These are phyloP conservation scores for Andrena marginata DNA, from an alignment of 2,888 invertebrate species.

Conservation along the genomic window DNA sequence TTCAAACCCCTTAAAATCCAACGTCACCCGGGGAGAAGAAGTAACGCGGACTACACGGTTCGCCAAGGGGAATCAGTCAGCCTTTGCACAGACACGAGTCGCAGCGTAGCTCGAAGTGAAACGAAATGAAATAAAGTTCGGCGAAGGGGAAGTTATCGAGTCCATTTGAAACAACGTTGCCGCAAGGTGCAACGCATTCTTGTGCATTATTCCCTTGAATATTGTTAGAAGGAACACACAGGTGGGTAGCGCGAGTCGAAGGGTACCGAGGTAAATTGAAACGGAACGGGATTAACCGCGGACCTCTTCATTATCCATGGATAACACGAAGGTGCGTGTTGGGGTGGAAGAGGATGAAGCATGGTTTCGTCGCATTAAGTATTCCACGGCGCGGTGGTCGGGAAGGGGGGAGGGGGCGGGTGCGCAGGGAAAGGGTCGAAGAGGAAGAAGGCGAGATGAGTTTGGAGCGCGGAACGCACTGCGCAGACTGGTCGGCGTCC, in stretches of 20 bases:
- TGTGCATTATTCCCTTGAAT: no score
- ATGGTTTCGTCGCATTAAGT: constrained; percentile 35
- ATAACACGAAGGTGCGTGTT: constrained; percentile 19
- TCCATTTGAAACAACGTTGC: no score
- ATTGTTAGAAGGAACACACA: neutral
- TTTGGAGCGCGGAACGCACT: constrained; percentile 45
- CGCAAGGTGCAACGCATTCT: no score
- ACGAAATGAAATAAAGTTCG: no score
- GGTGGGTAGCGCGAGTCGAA: neutral
- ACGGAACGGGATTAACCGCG: constrained; percentile 34
- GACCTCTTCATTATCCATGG: constrained; percentile 40
- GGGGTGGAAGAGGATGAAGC: constrained; percentile 30
- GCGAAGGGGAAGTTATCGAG: no score
- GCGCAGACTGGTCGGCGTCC: constrained; percentile 79
- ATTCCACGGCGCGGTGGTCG: constrained; percentile 25
- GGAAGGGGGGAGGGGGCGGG: neutral
- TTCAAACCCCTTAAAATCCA: no score
- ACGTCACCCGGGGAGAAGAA: no score
- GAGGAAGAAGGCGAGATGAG: constrained; percentile 54
- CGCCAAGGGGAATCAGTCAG: no score
- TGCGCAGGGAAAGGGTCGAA: constrained; percentile 5
- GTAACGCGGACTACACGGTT: no score
- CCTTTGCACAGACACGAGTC: no score
- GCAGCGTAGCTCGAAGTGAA: no score
- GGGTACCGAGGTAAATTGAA: constrained; percentile 18